Conservation (phyloP, 2,888 invertebrate species). For the Harpalus rufipes region DNA sequence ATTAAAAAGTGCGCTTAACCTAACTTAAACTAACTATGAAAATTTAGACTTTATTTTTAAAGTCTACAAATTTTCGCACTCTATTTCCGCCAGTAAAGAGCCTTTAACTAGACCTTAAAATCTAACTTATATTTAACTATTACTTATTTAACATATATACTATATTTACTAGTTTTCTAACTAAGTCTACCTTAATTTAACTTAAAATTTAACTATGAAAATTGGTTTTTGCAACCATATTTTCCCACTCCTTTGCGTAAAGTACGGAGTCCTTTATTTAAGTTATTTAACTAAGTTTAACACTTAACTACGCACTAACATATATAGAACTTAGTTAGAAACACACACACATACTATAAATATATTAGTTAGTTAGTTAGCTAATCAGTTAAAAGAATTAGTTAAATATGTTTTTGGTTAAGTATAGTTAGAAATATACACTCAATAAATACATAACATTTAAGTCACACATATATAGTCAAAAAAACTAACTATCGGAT, state of each 20-base stretch:
- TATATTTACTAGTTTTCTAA: neutral
- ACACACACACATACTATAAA: too few relatives aligned
- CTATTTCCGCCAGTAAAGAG: constrained; percentile 6
- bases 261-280: constrained; percentile 36
- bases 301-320: neutral
- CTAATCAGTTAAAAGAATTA: too few relatives aligned
- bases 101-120: constrained; percentile 18
- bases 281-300: neutral
- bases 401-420: too few relatives aligned
- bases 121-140: neutral
- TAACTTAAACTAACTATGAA: constrained; percentile 32
- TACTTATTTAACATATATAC: neutral
- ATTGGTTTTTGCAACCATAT: constrained; percentile 22
- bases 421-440: too few relatives aligned
- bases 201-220: constrained; percentile 30
- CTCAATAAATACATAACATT: too few relatives aligned
- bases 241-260: constrained; percentile 45
- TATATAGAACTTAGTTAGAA: too few relatives aligned
- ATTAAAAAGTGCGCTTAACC: neutral
- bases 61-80: constrained; percentile 23
- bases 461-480: too few relatives aligned
- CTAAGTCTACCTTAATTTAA: neutral
- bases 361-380: too few relatives aligned
- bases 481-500: too few relatives aligned
- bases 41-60: constrained; percentile 12